Evolutionary conservation across 2,113 vertebrate species (phyloP), one percentile per base, ranked within the genome.

Genomic region (Mixornis gularis): DNA sequence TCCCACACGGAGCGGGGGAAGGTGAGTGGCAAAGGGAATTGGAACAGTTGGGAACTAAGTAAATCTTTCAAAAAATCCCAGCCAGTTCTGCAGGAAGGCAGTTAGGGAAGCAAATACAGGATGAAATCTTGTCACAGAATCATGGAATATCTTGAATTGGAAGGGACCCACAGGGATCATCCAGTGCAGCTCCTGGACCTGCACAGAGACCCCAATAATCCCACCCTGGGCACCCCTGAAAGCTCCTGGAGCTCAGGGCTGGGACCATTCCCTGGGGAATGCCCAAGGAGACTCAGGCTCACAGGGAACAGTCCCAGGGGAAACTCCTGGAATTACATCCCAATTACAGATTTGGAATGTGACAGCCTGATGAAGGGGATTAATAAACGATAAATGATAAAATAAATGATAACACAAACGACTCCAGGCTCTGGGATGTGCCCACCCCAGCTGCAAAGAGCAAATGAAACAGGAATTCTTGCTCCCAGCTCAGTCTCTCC

Each of bases 271-370:
- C 29, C 78, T 40, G 43, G 15, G 63, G 38, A 26, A 15, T 30
- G 55, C 46, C 36, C 46, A 30, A 0, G 13, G 17, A 5, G 20
- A 21, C 17, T 1, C 10, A 62, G 46, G 66, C 46, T 62, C 55
- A 36, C 62, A 2, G 2, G 3, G 32, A 51, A 9, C 49, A 51
- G 26, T 51, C 38, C 70, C 40, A 4, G 4, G 65, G 4, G 22
- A 2, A 68, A 11, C 46, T n/a, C 48, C 87, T 29, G 66, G 16
- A 29, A 32, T 41, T 3, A 3, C 40, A n/a, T 13, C 18, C 74
- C 7, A 5, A 0, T 7, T 7, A 12, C 0, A 21, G 27, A 0
- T 43, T 32, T 19, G 1, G 32, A 29, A 44, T 2, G 30, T 1
- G 10, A 4, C 3, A 53, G 63, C 30, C 11, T 10, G 3, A 17